A percentile compares a stretch with the other conserved stretches of the same genome.
Conservation (phyloP, 1,140 invertebrate species). For the Camponotus vicinus region DNA sequence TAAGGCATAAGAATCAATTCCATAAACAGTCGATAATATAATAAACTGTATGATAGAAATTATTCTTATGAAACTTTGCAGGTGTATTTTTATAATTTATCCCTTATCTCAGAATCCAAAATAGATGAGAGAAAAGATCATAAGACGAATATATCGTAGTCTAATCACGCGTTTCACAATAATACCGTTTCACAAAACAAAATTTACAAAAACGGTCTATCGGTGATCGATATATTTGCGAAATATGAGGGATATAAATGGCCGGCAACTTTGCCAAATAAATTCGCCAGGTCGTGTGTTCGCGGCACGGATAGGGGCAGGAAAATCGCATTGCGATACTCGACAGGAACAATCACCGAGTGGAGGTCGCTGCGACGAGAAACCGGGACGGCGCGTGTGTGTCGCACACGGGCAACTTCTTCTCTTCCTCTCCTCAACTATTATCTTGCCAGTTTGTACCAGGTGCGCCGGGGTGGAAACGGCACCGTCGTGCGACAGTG, state of each 20-base stretch:
- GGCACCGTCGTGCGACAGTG: neutral
- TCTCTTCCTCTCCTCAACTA: conserved; percentile 26
- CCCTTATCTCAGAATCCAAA: neutral
- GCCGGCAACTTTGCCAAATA: conserved; percentile 30
- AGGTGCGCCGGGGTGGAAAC: conserved; percentile 65
- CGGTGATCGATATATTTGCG: neutral
- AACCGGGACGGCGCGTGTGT: conserved; percentile 20
- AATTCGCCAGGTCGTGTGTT: conserved; percentile 15
- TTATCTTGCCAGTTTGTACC: conserved; percentile 73
- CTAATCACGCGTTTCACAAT: conserved; percentile 18
- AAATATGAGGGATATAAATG: neutral
- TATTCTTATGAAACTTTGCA: neutral
- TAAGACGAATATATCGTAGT: neutral
- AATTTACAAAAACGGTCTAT: neutral
- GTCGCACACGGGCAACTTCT: neutral
- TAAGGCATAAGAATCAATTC: neutral
- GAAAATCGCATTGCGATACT: conserved; percentile 42
- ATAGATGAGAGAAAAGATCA: too few species aligned
- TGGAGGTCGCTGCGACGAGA: conserved; percentile 26
- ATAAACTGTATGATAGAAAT: neutral
- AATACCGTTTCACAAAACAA: neutral
- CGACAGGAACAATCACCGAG: neutral
- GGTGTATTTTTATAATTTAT: conserved; percentile 4
- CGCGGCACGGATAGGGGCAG: conserved; percentile 6
- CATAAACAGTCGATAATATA: too few species aligned